Base-by-base conservation (phyloP, 2,797 vertebrate genomes). In the Sebastes hubbsi region DNA sequence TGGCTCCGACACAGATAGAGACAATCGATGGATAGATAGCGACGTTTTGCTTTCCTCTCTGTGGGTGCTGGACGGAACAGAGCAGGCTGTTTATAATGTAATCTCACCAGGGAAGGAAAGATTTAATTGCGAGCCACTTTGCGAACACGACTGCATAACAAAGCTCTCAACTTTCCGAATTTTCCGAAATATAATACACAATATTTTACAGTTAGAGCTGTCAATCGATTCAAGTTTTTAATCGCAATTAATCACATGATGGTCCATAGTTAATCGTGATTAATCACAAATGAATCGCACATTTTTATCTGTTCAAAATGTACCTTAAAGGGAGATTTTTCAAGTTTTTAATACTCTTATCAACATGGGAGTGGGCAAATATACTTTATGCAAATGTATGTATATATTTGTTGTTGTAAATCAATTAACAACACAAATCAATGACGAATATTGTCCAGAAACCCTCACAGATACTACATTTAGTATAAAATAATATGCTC, bases 1-100 rank as follows among this genome's bases (percentile, higher is more conserved):
- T 61, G 42, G 72, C 81, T 89, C 68, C 68, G 10, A 6, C 52
- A 32, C 69, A 75, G 82, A 87, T 34, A 42, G 32, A 82, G 72
- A 80, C 68, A 75, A 86, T 83, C 64, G 38, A 86, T 86, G 84
- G 78, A 78, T 25, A 29, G 77, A 81, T 84, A 60, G 77, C 24
- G 1, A 1, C 0, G 32, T 75, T 61, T 63, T 52, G 36, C 65
- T 66, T 59, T 5, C 52, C 72, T 69, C 75, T 11, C 81, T 60
- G 78, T 58, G 59, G 73, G 66, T 56, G 79, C 75, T 16, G 64
- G 69, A 38, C 2, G 24, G 27, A 72, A 62, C 38, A 29, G 22
- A 9, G 66, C n/a, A 52, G 38, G 72, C 34, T 72, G 68, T 42
- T 88, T 61, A 60, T 56, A 72, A 78, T 75, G 68, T 75, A 62